A percentile compares a stretch with the other conserved stretches of the same genome.
Conservation (phyloP, 2,888 invertebrate species). For the Ametastegia equiseti region DNA sequence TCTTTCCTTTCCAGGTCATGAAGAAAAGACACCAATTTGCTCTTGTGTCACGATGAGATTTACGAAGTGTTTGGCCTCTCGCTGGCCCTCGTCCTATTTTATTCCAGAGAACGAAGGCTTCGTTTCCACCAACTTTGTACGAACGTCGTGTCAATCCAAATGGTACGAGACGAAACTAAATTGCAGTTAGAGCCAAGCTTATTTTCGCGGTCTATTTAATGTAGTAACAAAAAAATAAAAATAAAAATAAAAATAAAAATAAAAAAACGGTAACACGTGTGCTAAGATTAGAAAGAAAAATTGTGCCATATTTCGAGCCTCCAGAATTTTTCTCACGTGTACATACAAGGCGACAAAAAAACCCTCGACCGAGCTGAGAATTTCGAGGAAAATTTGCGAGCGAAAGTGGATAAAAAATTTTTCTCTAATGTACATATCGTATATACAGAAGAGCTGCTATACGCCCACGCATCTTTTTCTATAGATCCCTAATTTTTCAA, state of each 20-base stretch:
- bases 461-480: background rate
- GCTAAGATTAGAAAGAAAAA: constrained; percentile 10
- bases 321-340: background rate
- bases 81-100: constrained; percentile 32
- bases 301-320: background rate
- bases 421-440: background rate
- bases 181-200: background rate
- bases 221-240: background rate
- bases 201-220: background rate
- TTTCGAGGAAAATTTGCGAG: background rate
- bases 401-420: background rate
- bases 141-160: background rate
- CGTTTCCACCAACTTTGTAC: background rate
- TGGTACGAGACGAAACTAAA: constrained; percentile 11
- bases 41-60: constrained; percentile 26
- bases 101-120: background rate
- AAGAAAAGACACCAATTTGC: constrained; percentile 26
- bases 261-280: too few species aligned
- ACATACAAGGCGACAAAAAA: too few species aligned
- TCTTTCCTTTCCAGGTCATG: background rate
- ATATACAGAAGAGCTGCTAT: background rate
- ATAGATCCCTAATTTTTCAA: background rate
- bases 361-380: background rate
- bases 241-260: too few species aligned
- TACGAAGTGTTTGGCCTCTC: constrained; percentile 32